Evolutionary conservation across 2,113 vertebrate species (phyloP).

Genomic region (Promerops cafer): DNA sequence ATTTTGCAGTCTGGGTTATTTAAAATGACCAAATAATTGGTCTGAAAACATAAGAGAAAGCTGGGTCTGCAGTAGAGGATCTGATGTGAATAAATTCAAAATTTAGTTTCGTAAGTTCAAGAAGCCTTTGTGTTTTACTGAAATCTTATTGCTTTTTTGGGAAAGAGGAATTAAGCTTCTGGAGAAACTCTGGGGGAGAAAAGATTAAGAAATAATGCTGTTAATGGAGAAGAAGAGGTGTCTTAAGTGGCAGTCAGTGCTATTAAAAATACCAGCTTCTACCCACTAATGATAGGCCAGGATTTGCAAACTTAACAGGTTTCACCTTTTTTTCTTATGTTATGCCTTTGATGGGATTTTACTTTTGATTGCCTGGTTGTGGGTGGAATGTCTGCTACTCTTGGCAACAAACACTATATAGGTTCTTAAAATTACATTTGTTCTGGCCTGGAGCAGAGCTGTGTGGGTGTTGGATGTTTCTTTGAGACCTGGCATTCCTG

Average conservation of each 20-base stretch:
- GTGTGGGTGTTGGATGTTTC: not conserved
- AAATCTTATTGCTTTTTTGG: not conserved
- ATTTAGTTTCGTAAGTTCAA: not conserved
- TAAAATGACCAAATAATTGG: not conserved
- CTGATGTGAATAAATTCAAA: not conserved
- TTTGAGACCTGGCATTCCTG: not conserved
- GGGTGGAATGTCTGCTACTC: conserved; percentile 32
- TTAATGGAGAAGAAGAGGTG: not conserved
- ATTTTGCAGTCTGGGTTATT: not conserved
- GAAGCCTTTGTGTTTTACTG: not conserved
- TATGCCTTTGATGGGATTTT: conserved; percentile 28
- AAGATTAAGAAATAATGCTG: not conserved
- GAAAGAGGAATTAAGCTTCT: not conserved
- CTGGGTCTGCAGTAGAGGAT: not conserved
- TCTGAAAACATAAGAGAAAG: not conserved
- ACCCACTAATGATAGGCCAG: not conserved
- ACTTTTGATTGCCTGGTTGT: conserved; percentile 33
- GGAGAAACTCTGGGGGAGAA: not conserved
- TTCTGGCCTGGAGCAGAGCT: conserved; percentile 20
- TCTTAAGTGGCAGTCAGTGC: not conserved
- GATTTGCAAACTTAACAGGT: conserved; percentile 37
- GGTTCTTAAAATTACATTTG: conserved; percentile 16
- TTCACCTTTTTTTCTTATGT: not conserved
- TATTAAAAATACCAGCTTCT: conserved; percentile 6
- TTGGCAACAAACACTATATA: not conserved